Evolutionary conservation across 2,797 vertebrate species (phyloP), one percentile per base, ranked within the genome.

Genomic region (Sebastes diaconus): DNA sequence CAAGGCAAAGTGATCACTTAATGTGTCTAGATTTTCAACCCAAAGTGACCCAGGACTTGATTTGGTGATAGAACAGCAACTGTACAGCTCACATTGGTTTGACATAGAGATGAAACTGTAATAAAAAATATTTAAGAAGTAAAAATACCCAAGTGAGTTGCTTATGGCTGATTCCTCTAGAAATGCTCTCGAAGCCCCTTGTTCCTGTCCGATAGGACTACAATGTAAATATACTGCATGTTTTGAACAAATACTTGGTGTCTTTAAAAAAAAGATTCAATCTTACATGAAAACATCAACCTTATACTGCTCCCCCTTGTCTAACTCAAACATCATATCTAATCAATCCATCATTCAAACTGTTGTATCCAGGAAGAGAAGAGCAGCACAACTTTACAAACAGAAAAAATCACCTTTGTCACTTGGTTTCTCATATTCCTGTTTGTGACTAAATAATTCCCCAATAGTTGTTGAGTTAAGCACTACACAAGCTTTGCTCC

Each of bases 131-230:
- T 60, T 70, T 60, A 65, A 16, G 27, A 80, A 81, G 81, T 32
- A 73, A 81, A 84, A 88, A 57, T 55, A 79, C 77, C 73, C 67
- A 70, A 84, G 73, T 76, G 72, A 87, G 85, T 83, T 63, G 63
- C 67, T 84, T 89, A 91, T 90, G 90, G 91, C 92, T 92, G 74
- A 91, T 87, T 90, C 87, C 80, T 84, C 82, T 85, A 72, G 24
- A 39, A 84, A 78, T 10, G 34, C n/a, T 52, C n/a, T 16, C 2
- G 22, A 70, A 24, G 27, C 46, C 32, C 18, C 3, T 76, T 70
- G 57, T 39, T 83, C 9, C 68, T 29, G 68, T 88, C 61, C 36
- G 14, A 63, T 18, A 76, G 20, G 57, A 85, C 42, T 29, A 61
- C 46, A 61, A 30, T 25, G 65, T 69, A 76, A 84, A 76, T 73